A percentile compares a stretch with the other conserved stretches of the same genome.
These are phyloP conservation scores for Phalanger gymnotis DNA, from an alignment of 2,797 vertebrate species.

Conservation along the genomic window DNA sequence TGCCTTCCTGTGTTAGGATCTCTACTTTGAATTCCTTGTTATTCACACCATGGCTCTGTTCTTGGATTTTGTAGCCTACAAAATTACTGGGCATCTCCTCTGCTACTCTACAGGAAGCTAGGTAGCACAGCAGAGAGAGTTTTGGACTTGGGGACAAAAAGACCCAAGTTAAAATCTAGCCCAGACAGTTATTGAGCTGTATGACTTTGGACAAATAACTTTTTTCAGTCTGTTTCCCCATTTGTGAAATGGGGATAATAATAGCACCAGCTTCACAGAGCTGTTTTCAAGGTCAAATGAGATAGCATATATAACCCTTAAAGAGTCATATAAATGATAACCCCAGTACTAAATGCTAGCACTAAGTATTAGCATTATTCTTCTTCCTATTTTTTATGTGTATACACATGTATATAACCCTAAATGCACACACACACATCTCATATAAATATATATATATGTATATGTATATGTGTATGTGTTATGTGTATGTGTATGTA, in stretches of 20 bases:
- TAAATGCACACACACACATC: too few species aligned
- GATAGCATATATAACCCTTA: background rate
- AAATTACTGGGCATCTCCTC: background rate
- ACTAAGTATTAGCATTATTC: background rate
- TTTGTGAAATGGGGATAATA: background rate
- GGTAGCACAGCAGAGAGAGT: background rate
- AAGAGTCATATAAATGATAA: background rate
- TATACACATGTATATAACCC: too few species aligned
- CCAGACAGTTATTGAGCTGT: background rate
- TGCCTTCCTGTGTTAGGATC: background rate
- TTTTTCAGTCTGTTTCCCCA: background rate
- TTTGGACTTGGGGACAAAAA: background rate
- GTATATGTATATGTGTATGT: too few species aligned
- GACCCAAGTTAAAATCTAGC: background rate
- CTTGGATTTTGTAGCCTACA: background rate
- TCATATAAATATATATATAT: too few species aligned
- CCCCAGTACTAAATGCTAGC: background rate
- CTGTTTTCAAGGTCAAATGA: background rate
- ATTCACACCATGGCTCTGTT: background rate
- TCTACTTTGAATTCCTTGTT: background rate
- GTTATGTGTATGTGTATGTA: too few species aligned
- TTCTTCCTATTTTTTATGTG: background rate
- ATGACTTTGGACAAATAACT: background rate
- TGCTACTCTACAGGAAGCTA: background rate
- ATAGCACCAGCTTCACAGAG: background rate